Percentiles rank a stretch among this genome's conserved stretches.
These are phyloP conservation scores for Pyrocephalus nanus DNA, from an alignment of 2,797 vertebrate genomes.

Conservation along the genomic window DNA sequence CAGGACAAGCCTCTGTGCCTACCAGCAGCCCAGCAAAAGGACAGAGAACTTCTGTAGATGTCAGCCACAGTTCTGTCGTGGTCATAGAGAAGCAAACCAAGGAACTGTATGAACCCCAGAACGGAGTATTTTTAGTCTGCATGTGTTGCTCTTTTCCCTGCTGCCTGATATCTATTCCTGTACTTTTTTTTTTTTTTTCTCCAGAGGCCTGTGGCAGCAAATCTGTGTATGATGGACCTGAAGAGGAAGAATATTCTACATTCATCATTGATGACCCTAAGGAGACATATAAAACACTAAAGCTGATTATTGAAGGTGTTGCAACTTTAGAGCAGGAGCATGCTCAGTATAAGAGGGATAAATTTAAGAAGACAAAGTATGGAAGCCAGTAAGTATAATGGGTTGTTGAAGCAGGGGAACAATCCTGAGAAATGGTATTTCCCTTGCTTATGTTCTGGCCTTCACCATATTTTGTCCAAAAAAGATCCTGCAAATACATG, in stretches of 20 bases:
- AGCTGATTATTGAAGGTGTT: slow-evolving; percentile 86
- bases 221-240: slow-evolving; percentile 95
- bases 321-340: slow-evolving; percentile 92
- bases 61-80: neutral
- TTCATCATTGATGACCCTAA: slow-evolving; percentile 97
- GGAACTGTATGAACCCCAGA: neutral
- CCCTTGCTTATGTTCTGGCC: neutral
- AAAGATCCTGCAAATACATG: neutral
- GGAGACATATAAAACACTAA: slow-evolving; percentile 96
- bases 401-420: neutral
- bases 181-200: neutral
- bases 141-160: neutral
- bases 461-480: neutral
- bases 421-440: neutral
- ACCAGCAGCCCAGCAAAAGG: neutral
- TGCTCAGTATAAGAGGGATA: slow-evolving; percentile 93
- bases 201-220: slow-evolving; percentile 96
- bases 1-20: neutral
- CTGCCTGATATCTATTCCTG: neutral
- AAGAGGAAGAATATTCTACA: slow-evolving; percentile 94
- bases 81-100: neutral
- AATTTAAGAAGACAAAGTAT: slow-evolving; percentile 97
- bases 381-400: slow-evolving; percentile 92
- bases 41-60: neutral
- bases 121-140: neutral